These are phyloP conservation scores for Trematocara variabile DNA, from an alignment of 2,113 vertebrate genomes.

Conservation along the genomic window DNA sequence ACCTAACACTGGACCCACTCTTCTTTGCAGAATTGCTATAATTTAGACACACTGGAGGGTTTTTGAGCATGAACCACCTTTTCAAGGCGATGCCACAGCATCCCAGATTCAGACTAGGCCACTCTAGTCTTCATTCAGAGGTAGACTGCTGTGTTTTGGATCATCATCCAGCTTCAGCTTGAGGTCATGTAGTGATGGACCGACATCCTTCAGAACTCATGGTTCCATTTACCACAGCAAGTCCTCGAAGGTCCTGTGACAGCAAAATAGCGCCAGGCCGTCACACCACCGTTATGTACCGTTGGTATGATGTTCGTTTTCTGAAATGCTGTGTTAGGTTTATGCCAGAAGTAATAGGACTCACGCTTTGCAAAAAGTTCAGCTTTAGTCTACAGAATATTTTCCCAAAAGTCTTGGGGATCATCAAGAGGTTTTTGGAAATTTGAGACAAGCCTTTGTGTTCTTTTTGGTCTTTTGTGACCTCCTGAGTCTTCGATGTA, in stretches of 20 bases:
- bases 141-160: background rate
- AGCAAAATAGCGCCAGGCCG: background rate
- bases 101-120: rapidly evolving
- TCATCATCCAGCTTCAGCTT: background rate
- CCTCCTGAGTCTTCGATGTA: background rate
- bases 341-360: background rate
- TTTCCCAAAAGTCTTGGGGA: background rate
- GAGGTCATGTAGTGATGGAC: background rate
- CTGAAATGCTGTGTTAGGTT: background rate
- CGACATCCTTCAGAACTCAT: background rate
- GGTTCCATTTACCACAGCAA: background rate
- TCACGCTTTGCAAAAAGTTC: background rate
- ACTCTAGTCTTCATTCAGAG: background rate
- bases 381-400: background rate
- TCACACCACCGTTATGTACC: background rate
- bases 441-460: background rate
- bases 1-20: background rate
- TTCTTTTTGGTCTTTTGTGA: background rate
- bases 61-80: background rate
- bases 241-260: background rate
- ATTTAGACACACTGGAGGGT: background rate
- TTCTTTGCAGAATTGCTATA: background rate
- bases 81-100: background rate
- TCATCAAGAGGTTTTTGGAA: background rate
- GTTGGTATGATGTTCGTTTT: background rate